Evolutionary conservation across 35 echinoderm and acorn worm genomes (phyloP).

Genomic region (Heliocidaris erythrogramma): DNA sequence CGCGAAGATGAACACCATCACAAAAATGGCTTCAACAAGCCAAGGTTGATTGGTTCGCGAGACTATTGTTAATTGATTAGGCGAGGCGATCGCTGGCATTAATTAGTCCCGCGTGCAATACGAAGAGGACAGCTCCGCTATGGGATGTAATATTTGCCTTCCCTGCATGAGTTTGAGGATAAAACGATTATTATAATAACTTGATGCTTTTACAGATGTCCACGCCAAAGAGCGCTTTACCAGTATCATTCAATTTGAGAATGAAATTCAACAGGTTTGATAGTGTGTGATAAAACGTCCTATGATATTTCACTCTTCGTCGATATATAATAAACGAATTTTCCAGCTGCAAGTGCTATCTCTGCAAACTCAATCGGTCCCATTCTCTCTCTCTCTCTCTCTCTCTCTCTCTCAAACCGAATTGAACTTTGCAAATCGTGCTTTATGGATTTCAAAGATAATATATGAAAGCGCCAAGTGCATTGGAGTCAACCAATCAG

Average conservation of each 20-base stretch:
- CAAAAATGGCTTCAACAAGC: not conserved
- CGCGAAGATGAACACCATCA: not conserved
- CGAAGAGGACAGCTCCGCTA: not conserved
- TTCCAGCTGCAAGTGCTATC: too few species aligned
- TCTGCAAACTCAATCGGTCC: not conserved
- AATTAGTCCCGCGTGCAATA: not conserved
- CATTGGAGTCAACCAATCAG: not conserved
- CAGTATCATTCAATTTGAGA: not conserved
- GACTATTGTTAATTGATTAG: not conserved
- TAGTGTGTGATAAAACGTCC: too few species aligned
- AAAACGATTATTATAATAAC: not conserved
- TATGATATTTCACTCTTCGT: too few species aligned
- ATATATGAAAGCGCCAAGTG: not conserved
- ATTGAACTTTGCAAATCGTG: not conserved
- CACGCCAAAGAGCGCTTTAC: not conserved
- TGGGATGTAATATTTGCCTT: not conserved
- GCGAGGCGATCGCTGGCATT: not conserved
- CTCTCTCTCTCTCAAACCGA: not conserved
- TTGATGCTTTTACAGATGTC: not conserved
- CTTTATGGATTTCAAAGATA: not conserved
- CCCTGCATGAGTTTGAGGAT: not conserved
- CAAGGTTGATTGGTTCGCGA: not conserved
- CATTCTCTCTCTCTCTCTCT: not conserved
- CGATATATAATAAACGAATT: too few species aligned
- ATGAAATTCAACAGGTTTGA: not conserved